Percentiles rank a stretch among this genome's conserved stretches.
These are phyloP conservation scores for Arvicanthis niloticus DNA, from an alignment of 2,113 vertebrate species.

Conservation along the genomic window DNA sequence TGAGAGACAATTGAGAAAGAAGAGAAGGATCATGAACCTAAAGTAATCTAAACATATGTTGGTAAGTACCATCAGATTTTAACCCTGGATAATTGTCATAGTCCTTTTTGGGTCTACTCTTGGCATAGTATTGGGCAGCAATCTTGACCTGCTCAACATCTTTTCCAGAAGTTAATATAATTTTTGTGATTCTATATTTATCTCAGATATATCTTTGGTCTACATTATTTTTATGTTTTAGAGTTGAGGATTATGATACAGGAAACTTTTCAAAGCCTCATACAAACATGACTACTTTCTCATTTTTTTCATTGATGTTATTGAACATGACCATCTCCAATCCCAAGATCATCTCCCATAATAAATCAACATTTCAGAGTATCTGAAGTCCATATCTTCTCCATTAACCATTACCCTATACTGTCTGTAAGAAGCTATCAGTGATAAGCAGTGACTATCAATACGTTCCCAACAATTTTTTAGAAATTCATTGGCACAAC, in stretches of 20 bases:
- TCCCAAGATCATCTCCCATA: background rate
- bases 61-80: no score
- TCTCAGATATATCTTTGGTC: background rate
- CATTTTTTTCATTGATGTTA: background rate
- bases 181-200: fast-evolving
- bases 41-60: background rate
- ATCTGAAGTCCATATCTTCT: background rate
- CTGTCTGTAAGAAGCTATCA: fast-evolving
- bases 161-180: background rate
- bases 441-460: no score
- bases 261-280: background rate
- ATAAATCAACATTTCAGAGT: background rate
- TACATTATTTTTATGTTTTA: background rate
- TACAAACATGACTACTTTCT: background rate
- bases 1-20: no score
- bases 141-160: background rate
- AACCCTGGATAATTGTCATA: background rate
- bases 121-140: background rate
- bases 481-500: fast-evolving
- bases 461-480: background rate
- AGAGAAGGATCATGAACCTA: background rate
- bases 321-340: no score
- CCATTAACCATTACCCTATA: background rate
- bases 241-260: background rate
- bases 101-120: no score